Base-by-base conservation (phyloP, 1,140 invertebrate genomes). In the Panulirus ornatus region DNA sequence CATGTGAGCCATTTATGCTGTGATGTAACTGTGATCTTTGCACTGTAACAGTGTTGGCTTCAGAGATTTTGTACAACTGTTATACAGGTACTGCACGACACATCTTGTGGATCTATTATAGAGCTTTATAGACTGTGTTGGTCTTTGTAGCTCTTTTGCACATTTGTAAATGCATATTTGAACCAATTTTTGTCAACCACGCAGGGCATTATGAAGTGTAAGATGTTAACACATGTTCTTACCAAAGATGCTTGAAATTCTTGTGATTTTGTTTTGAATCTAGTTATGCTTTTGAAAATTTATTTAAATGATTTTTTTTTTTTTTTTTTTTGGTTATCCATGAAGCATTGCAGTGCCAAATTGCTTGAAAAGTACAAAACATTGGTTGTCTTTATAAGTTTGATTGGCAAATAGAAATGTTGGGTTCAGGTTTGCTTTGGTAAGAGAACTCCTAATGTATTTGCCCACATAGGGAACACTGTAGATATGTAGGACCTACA, bases 1-100 rank as follows among this genome's bases (percentile, higher is more conserved):
- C 22, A 58, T 19, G 6, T 14, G 22, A 14, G 22, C 54, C 54
- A 14, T 58, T 14, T 5, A 22, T 58, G 22, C 22, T 58, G 54
- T 58, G 54, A 58, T 58, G 54, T 58, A 58, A 58, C 54, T 58
- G 54, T 58, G 54, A 58, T 58, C 54, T 58, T 3, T 58, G 51
- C 54, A 19, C 19, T 58, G 19, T 58, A 58, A 58, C 22, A 58
- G 54, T 19, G 44, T 58, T 58, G 11, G 54, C 54, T 58, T 5
- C 54, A 19, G 19, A 19, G 54, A 19, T 19, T 58, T 58, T 58
- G 11, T 14, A 58, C 54, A 58, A 9, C 19, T 8, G 1, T 58
- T 19, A 58, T 58, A 58, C 14, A 22, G 14, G 14, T 58, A 19
- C 54, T n/a, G n/a, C 19, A 58, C 22, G 16, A 58, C 3, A 58